Conservation (phyloP, 2,888 invertebrate genomes). For the Abrostola triplasia region DNA sequence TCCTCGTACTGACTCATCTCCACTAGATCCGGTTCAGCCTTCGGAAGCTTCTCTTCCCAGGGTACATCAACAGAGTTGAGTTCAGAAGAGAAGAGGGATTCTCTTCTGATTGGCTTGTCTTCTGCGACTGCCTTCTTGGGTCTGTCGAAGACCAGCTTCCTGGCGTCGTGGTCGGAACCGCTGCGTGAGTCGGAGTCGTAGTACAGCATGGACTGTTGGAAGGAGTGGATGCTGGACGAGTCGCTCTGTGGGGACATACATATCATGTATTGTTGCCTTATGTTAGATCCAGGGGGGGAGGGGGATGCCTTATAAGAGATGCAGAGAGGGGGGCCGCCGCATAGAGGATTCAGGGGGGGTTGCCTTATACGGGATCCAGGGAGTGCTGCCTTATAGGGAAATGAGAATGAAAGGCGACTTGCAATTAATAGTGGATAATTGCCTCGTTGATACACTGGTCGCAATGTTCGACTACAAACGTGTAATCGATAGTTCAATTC, state of each 20-base stretch:
- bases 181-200: slow-evolving; percentile 79
- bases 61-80: slow-evolving; percentile 75
- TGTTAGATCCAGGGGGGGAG: no score
- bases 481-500: no score
- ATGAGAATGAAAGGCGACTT: no score
- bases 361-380: no score
- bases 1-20: slow-evolving; percentile 81
- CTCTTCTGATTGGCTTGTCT: slow-evolving; percentile 64
- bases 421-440: no score
- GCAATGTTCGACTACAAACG: no score
- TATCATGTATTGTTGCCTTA: no score
- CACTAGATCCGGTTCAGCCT: slow-evolving; percentile 63
- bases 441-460: no score
- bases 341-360: no score
- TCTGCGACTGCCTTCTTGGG: slow-evolving; percentile 58
- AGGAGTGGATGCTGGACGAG: slow-evolving; percentile 76
- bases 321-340: no score
- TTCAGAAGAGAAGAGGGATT: slow-evolving; percentile 74
- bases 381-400: no score
- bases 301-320: no score
- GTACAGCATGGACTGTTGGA: slow-evolving; percentile 63
- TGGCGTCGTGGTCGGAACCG: slow-evolving; percentile 62
- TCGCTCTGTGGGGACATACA: slow-evolving; percentile 69
- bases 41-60: slow-evolving; percentile 69
- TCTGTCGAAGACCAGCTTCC: slow-evolving; percentile 54